A percentile compares a stretch with the other conserved stretches of the same genome.
Evolutionary conservation across 2,888 invertebrate species (phyloP).

Genomic region (Alcis repandata): DNA sequence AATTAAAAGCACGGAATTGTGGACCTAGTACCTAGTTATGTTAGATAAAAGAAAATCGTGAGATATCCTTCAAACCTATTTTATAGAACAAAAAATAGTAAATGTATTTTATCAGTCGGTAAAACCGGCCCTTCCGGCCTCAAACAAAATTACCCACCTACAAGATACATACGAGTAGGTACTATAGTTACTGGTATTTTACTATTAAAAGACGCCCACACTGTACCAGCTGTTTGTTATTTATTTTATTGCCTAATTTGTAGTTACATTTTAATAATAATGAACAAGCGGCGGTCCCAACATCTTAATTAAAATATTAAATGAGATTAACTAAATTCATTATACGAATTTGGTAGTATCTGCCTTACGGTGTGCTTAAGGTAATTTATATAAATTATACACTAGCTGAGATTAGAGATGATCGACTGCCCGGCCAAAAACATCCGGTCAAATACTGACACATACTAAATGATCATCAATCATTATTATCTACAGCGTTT

Average conservation of each 20-base stretch:
- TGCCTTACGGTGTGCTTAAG: too few species aligned
- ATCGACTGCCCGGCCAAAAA: background rate
- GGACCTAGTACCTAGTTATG: too few species aligned
- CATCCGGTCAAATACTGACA: background rate
- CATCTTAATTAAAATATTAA: constrained; percentile 35
- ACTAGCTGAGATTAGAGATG: background rate
- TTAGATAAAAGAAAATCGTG: too few species aligned
- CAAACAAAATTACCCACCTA: constrained; percentile 13
- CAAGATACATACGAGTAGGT: constrained; percentile 4
- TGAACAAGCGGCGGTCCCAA: constrained; percentile 19
- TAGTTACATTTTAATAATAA: constrained; percentile 29
- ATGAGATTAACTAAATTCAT: constrained; percentile 31
- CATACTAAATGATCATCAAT: too few species aligned
- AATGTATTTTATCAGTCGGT: background rate
- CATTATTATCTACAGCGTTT: background rate
- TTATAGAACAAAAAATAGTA: too few species aligned
- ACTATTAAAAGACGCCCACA: constrained; percentile 25
- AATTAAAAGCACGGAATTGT: too few species aligned
- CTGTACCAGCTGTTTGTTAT: constrained; percentile 3
- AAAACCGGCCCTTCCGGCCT: background rate
- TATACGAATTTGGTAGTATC: constrained; percentile 20
- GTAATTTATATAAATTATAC: constrained; percentile 18
- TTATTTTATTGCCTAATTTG: constrained; percentile 31
- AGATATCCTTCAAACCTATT: too few species aligned
- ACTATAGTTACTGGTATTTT: too few species aligned